These are phyloP conservation scores for Eurosta solidaginis DNA, from an alignment of 1,140 invertebrate species.

Conservation along the genomic window DNA sequence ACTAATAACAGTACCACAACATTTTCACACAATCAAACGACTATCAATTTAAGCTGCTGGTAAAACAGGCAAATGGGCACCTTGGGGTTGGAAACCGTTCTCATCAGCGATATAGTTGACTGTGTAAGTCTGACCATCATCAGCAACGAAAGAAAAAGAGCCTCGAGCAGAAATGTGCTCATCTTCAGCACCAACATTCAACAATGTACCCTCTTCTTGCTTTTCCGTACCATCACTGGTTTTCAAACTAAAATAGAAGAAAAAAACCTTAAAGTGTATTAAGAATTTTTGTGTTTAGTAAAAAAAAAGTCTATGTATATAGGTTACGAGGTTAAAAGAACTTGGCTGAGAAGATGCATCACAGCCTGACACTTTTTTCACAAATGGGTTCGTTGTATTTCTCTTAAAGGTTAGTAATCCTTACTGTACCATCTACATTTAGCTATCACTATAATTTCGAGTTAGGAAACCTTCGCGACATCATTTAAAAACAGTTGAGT, in stretches of 20 bases:
- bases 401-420: too few species aligned
- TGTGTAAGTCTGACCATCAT: constrained; percentile 43
- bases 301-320: too few species aligned
- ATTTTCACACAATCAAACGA: background rate
- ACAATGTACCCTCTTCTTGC: constrained; percentile 70
- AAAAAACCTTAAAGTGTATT: background rate
- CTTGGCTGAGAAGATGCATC: too few species aligned
- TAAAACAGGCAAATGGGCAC: constrained; percentile 60
- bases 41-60: constrained; percentile 23
- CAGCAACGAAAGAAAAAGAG: constrained; percentile 59
- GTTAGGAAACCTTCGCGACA: too few species aligned
- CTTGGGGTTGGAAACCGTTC: constrained; percentile 37
- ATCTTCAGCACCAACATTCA: constrained; percentile 66
- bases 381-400: too few species aligned
- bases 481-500: too few species aligned
- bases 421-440: too few species aligned
- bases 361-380: too few species aligned
- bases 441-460: too few species aligned
- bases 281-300: too few species aligned
- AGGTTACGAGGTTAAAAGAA: too few species aligned
- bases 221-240: constrained; percentile 72
- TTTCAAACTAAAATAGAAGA: constrained; percentile 59
- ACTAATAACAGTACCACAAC: constrained; percentile 13
- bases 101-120: constrained; percentile 66
- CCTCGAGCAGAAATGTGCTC: constrained; percentile 69